Base-by-base conservation (phyloP, 2,113 vertebrate genomes). In the Lipophrys pholis region DNA sequence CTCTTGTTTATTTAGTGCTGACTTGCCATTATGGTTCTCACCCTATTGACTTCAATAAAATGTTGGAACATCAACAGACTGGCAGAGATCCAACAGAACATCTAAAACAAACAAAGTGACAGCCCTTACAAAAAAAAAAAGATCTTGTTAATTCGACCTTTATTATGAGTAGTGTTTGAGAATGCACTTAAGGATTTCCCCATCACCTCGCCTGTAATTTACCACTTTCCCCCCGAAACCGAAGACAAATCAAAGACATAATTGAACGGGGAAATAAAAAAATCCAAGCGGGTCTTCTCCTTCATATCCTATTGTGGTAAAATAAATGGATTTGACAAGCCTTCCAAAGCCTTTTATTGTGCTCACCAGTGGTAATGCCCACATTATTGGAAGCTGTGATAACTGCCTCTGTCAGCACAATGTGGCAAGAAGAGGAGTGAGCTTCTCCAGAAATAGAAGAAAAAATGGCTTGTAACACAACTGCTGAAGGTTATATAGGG, bases 361-460 rank as follows among this genome's bases (percentile, higher is more conserved):
- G 76, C 75, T 86, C 69, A 82, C 60, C 65, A 61, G 82, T 76
- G 80, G 82, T 87, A 88, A 87, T 39, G 56, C 71, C 87, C 62
- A 62, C 73, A 84, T 81, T 85, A 88, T 75, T 84, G 70, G 74
- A 66, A 66, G 70, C 78, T 59, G 69, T 67, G 81, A 84, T 85
- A 90, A 89, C 76, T 86, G 89, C 86, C 59, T 77, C 86, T 78
- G 88, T 92, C 88, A 91, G 91, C 91, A 90, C 69, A 90, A 71
- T 77, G 78, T 69, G 58, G 76, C 55, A 45, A 36, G 67, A 36
- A 42, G 49, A 82, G 66, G 61, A 67, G 76, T 69, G 11, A 49
- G 9, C 17, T 35, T 80, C 64, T 80, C 10, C 10, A 50, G 21
- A 40, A 61, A 64, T 69, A 68, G 56, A 21, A 65, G 14, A 45